Conservation (phyloP, 2,113 vertebrate genomes). For the Silurus glanis region DNA sequence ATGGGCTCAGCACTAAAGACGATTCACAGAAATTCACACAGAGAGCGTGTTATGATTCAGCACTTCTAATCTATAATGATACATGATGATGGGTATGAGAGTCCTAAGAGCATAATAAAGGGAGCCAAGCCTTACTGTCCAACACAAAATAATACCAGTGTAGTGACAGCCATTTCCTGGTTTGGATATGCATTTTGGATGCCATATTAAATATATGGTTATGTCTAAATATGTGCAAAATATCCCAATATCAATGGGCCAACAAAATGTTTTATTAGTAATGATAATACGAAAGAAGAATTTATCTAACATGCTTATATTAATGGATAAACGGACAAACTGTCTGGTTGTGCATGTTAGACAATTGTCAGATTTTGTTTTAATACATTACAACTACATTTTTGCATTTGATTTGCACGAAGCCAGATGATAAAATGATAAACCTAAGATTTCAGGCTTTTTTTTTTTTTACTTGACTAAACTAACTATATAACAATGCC, state of each 20-base stretch:
- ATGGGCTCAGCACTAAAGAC: not conserved
- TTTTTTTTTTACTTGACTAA: not conserved
- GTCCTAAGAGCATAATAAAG: not conserved
- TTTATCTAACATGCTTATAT: not conserved
- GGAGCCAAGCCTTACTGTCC: not conserved
- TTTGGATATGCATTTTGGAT: not conserved
- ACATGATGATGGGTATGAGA: not conserved
- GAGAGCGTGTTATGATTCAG: not conserved
- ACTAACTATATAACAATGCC: not conserved
- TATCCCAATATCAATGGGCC: not conserved
- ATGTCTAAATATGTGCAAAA: not conserved
- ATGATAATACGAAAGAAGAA: not conserved
- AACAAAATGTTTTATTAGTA: not conserved
- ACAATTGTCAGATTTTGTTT: not conserved
- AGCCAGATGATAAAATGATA: not conserved
- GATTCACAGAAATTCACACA: not conserved
- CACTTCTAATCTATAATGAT: conserved; percentile 20
- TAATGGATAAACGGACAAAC: not conserved
- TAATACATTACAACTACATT: not conserved
- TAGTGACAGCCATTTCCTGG: not conserved
- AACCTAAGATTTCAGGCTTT: not conserved
- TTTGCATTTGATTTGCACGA: not conserved
- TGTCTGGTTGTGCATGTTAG: not conserved
- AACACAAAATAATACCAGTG: not conserved
- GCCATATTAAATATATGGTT: not conserved